Conservation (phyloP, 2,113 vertebrate genomes). For the Zapus hudsonius region DNA sequence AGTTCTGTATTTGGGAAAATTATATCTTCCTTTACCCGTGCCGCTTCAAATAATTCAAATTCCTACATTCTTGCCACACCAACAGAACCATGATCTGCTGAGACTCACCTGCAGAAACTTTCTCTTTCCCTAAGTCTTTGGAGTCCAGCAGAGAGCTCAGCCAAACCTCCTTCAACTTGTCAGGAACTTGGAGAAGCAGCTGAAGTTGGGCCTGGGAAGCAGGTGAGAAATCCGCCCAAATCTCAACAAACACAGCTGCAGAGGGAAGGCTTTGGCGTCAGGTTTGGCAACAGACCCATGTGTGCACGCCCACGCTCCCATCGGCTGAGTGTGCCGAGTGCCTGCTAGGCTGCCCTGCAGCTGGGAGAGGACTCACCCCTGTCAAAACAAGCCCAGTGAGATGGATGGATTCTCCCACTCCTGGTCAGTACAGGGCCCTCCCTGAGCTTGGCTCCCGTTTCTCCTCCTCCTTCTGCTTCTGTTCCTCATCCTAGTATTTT, state of each 20-base stretch:
- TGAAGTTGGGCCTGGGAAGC: not conserved
- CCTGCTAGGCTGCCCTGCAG: not conserved
- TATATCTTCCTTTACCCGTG: slow-evolving; percentile 21
- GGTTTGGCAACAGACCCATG: not conserved
- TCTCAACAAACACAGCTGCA: slow-evolving; percentile 34
- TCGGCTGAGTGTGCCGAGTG: not conserved
- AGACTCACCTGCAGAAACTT: not conserved
- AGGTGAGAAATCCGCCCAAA: not conserved
- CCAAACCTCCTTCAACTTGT: not conserved
- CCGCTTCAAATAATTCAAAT: slow-evolving; percentile 44
- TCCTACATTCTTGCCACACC: slow-evolving; percentile 3
- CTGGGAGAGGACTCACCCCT: slow-evolving; percentile 16
- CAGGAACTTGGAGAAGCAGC: not conserved
- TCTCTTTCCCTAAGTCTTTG: not conserved
- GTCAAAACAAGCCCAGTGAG: not conserved
- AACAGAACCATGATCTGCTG: not conserved
- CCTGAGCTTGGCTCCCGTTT: not conserved
- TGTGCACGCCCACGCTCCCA: accelerated
- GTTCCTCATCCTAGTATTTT: not conserved
- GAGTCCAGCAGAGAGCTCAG: not conserved
- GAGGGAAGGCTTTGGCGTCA: not conserved
- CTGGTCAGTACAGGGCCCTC: accelerated
- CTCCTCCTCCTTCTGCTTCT: accelerated
- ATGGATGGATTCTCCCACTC: not conserved
- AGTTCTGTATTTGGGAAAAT: slow-evolving; percentile 50